These are phyloP conservation scores for Synanthedon andrenaeformis DNA, from an alignment of 2,888 invertebrate species.

Conservation along the genomic window DNA sequence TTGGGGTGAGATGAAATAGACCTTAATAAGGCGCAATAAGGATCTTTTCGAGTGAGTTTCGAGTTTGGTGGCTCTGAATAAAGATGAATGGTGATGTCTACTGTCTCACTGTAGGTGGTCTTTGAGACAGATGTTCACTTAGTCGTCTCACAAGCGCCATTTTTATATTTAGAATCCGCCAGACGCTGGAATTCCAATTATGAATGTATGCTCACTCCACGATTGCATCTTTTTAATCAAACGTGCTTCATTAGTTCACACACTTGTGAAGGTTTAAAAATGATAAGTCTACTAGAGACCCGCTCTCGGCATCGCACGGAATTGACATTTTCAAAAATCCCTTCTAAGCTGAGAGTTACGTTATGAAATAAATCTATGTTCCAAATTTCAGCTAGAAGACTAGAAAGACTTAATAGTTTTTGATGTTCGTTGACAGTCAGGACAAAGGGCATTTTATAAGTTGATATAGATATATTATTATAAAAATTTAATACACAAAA, in stretches of 20 bases:
- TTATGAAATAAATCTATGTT: no score
- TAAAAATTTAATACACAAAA: no score
- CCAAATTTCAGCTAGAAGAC: no score
- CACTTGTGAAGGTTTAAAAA: not conserved
- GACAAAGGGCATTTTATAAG: no score
- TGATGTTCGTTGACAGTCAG: no score
- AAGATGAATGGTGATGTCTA: conserved; percentile 54
- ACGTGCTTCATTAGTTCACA: not conserved
- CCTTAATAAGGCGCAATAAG: conserved; percentile 8
- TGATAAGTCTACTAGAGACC: no score
- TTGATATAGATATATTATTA: no score
- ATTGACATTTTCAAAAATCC: no score
- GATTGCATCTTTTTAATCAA: not conserved
- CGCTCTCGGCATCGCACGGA: no score
- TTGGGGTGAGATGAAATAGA: conserved; percentile 6
- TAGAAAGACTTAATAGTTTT: no score
- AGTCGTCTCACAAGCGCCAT: conserved; percentile 31
- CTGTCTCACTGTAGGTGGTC: conserved; percentile 56
- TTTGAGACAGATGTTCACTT: conserved; percentile 58
- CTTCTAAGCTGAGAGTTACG: no score
- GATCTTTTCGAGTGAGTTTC: not conserved
- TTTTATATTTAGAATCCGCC: conserved; percentile 42
- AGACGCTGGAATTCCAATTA: not conserved
- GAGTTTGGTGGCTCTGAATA: conserved; percentile 28
- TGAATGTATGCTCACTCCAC: not conserved